phyloP scores from a whole-genome alignment of 2,113 vertebrate species.

The Benitochromis conjunctus region DNA sequence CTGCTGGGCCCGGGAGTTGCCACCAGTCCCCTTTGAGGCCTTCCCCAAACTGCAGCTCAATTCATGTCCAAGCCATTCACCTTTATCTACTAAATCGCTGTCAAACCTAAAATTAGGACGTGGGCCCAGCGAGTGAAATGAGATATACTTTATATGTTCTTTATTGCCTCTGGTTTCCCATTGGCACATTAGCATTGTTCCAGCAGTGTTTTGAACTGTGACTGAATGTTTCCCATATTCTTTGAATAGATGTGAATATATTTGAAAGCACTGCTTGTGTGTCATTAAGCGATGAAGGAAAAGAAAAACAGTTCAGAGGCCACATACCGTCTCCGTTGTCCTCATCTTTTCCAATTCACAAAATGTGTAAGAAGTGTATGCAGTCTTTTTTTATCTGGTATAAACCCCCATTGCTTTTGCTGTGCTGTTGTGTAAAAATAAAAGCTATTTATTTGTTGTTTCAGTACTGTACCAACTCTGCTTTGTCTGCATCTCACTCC shows the following conservation, averaged over 20 bases:
- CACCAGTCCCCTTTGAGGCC: too few species aligned
- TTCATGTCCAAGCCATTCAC: too few species aligned
- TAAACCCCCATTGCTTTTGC: slow-evolving; percentile 20
- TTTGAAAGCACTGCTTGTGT: not conserved
- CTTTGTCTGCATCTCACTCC: slow-evolving; percentile 51
- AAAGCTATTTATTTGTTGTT: slow-evolving; percentile 2
- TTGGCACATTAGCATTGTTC: not conserved
- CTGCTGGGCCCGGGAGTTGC: too few species aligned
- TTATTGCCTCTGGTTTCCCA: not conserved
- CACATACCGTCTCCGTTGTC: not conserved
- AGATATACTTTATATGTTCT: not conserved
- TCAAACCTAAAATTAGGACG: too few species aligned
- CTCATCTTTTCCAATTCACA: not conserved
- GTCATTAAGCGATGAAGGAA: not conserved
- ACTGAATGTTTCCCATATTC: not conserved
- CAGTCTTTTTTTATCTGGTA: not conserved
- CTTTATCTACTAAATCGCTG: too few species aligned
- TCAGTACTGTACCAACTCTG: slow-evolving; percentile 5
- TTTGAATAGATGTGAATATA: not conserved
- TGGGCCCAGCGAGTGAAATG: not conserved
- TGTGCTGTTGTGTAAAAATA: slow-evolving; percentile 19
- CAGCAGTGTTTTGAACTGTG: not conserved
- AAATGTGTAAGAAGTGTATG: not conserved
- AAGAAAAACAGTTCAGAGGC: not conserved
- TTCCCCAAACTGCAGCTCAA: too few species aligned